Evolutionary conservation across 2,888 invertebrate species (phyloP).

Genomic region (Nemotelus nigrinus): DNA sequence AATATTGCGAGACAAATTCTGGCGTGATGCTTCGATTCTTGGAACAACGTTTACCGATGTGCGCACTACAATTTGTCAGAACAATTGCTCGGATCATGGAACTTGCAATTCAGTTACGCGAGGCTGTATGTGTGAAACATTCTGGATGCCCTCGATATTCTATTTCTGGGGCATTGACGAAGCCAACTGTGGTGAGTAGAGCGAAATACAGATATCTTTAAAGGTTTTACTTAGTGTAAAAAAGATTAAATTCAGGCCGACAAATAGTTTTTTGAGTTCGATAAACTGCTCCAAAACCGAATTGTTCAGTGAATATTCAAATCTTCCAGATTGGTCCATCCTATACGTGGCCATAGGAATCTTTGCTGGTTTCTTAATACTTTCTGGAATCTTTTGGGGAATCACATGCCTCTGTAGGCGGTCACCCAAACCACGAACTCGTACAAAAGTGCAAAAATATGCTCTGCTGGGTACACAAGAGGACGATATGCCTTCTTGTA

Average conservation of each 20-base stretch:
- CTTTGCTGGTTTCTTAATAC: constrained; percentile 69
- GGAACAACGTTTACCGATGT: constrained; percentile 78
- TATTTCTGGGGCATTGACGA: constrained; percentile 72
- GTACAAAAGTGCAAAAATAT: constrained; percentile 73
- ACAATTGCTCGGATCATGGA: constrained; percentile 93
- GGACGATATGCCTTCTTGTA: constrained; percentile 68
- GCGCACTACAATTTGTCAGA: constrained; percentile 88
- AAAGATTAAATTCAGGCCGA: too few species aligned
- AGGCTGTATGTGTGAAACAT: constrained; percentile 90
- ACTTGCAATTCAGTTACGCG: constrained; percentile 85
- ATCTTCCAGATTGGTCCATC: constrained; percentile 85
- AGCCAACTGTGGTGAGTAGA: constrained; percentile 80
- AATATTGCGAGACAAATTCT: constrained; percentile 74
- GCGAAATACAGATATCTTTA: neutral
- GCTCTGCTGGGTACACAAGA: constrained; percentile 76
- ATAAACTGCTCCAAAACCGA: too few species aligned
- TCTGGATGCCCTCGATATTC: constrained; percentile 93
- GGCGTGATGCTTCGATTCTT: constrained; percentile 76
- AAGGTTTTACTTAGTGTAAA: too few species aligned
- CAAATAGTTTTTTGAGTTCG: too few species aligned
- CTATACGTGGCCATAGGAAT: constrained; percentile 87
- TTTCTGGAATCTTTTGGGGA: constrained; percentile 73
- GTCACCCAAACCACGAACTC: constrained; percentile 66
- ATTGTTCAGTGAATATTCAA: too few species aligned
- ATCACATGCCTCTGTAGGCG: constrained; percentile 72